Base-by-base conservation (phyloP, 2,888 invertebrate species). In the Protonemura montana region DNA sequence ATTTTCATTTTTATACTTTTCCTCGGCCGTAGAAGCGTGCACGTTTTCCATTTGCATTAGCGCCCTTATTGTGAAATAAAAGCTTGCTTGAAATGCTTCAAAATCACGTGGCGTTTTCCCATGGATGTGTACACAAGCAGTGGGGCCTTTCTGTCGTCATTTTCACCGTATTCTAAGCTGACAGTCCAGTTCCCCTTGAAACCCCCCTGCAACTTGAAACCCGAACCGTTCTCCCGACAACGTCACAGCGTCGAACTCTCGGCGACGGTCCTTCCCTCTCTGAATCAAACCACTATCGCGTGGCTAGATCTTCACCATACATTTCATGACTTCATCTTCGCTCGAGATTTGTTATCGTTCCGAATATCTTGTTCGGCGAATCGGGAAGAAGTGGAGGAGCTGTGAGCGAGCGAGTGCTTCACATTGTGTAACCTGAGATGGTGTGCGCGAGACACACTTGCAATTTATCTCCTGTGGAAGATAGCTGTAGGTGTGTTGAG, bases 251-350 rank as follows among this genome's bases (percentile, higher is more conserved):
- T 21, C 59, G 35, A 35, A 35, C 3, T 3, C 35, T 35, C 16
- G 59, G 59, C 59, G 59, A 59, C 16, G 16, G 16, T 59, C 59
- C 59, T 59, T 13, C 59, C 21, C 59, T 21, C 16, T 1, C 59
- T 21, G 21, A 59, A 35, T 3, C 35, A 10, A 59, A 59, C 59
- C 59, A 59, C 59, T 59, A 59, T 59, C 59, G 59, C 59, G 59
- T 59, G 59, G 59, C 21, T 59, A 59, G 59, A 59, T 59, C 59
- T 59, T 21, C 59, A 21, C 59, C 59, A 59, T 59, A 21, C 59
- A 59, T 59, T 59, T 59, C 21, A 59, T 59, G 59, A 59, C 59
- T 59, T 59, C 59, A 59, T 59, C 59, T 59, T 59, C 59, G 59
- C 59, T 59, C 59, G 59, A 10, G 13, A 59, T 59, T 59, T 59